Percentiles rank a stretch among this genome's conserved stretches.
These are phyloP conservation scores for Acronicta aceris DNA, from an alignment of 2,888 invertebrate species.

Conservation along the genomic window DNA sequence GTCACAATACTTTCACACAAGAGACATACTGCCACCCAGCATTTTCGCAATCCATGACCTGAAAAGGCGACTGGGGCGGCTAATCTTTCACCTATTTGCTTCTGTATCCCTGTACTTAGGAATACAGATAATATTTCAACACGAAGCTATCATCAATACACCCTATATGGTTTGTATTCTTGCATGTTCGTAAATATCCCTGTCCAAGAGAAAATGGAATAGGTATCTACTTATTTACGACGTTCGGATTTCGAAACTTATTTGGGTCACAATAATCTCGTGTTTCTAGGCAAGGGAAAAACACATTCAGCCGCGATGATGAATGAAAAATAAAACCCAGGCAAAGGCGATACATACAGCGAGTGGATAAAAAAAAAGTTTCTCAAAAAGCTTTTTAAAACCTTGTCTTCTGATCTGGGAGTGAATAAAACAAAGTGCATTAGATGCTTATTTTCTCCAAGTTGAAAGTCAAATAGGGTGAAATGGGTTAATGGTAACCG, in stretches of 20 bases:
- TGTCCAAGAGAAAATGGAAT: constrained; percentile 39
- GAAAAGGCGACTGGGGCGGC: constrained; percentile 8
- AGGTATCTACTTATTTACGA: constrained; percentile 46
- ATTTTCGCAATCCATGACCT: constrained; percentile 4
- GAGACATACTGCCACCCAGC: neutral
- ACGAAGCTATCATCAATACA: constrained; percentile 39
- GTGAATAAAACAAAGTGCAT: constrained; percentile 42
- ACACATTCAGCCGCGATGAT: neutral
- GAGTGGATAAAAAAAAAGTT: neutral
- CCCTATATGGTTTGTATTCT: constrained; percentile 33
- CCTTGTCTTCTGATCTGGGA: constrained; percentile 7
- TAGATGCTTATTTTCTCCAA: constrained; percentile 35
- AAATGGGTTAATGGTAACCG: constrained; percentile 37
- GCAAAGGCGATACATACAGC: neutral
- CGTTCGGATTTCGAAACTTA: constrained; percentile 17
- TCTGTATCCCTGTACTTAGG: constrained; percentile 24
- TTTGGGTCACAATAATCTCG: constrained; percentile 20
- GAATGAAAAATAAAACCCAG: neutral
- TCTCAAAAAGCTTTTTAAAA: constrained; percentile 18
- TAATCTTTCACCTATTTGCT: constrained; percentile 15
- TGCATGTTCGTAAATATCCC: constrained; percentile 34
- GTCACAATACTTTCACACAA: constrained; percentile 1
- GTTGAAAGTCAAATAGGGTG: constrained; percentile 36
- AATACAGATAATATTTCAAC: constrained; percentile 30
- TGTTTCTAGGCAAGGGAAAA: neutral